phyloP scores from a whole-genome alignment of 1,140 invertebrate genomes.

The Leguminivora glycinivorella region DNA sequence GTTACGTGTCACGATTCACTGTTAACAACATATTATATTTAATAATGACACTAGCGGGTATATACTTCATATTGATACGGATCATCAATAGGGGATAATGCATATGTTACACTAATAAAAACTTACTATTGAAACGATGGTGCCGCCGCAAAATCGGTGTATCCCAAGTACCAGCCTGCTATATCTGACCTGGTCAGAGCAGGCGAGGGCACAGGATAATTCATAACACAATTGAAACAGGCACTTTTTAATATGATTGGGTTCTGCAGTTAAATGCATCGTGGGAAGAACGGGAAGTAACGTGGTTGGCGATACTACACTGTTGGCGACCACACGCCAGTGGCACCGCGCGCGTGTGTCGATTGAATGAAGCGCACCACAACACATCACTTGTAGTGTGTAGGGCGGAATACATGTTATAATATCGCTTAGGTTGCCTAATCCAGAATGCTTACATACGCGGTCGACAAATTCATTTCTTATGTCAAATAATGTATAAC shows the following conservation, averaged over 20 bases:
- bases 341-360: not conserved
- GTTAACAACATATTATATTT: not conserved
- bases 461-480: not conserved
- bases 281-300: constrained; percentile 2
- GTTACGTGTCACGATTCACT: not conserved
- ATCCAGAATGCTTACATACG: not conserved
- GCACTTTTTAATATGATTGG: not conserved
- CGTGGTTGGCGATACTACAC: not conserved
- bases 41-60: not conserved
- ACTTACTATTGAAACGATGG: constrained; percentile 6
- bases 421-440: constrained; percentile 3
- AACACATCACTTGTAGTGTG: not conserved
- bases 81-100: not conserved
- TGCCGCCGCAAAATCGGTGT: not conserved
- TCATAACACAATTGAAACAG: not conserved
- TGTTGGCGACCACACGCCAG: constrained; percentile 2
- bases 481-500: not conserved
- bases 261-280: constrained; percentile 8
- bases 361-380: not conserved
- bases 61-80: not conserved
- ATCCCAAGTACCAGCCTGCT: not conserved
- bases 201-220: not conserved
- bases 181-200: not conserved
- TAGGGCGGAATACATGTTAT: constrained; percentile 1
- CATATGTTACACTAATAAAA: not conserved